Base-by-base conservation (phyloP, 2,888 invertebrate genomes). In the Nemotelus pantherinus region DNA sequence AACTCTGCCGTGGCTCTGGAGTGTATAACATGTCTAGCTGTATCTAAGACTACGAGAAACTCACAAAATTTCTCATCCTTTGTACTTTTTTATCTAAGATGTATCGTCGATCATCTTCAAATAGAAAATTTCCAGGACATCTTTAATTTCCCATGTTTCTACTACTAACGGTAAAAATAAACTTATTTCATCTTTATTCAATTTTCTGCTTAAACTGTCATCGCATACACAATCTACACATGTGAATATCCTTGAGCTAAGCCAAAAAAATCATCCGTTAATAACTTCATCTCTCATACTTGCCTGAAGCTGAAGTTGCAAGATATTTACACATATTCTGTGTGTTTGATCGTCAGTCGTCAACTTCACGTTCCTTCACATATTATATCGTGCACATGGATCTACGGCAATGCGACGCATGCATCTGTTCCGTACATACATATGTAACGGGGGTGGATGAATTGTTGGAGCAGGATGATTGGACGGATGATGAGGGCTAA, bases 401-500 rank as follows among this genome's bases (percentile, higher is more conserved):
- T 70, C 43, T 53, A 43, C 53, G 6, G 70, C 43, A 41, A 70
- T 70, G 70, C 55, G 70, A 70, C 70, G 70, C 70, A 55, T 70
- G 53, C 41, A 41, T 55, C 39, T 63, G 43, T 3, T 43, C 43
- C 7, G 39, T 25, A 25, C 25, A 25, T 1, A 25, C 60, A 60
- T 58, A 58, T 58, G 58, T 58, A 1, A n/a, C 43, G 60, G 60
- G 60, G 60, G 60, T 60, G 60, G 60, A 57, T 57, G 3, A 7
- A 25, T 57, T 57, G 10, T 4, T 57, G 25, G 25, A 25, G 25
- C 25, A 25, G 25, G 25, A 25, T 25, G 25, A 25, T 25, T 25
- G 25, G 25, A 25, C 25, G 25, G 25, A 25, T 25, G 25, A 25
- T 25, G 25, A 25, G 25, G 25, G 25, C 25, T 25, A 25, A 25